phyloP scores from a whole-genome alignment of 2,888 invertebrate species.

The Ophion slaviceki region DNA sequence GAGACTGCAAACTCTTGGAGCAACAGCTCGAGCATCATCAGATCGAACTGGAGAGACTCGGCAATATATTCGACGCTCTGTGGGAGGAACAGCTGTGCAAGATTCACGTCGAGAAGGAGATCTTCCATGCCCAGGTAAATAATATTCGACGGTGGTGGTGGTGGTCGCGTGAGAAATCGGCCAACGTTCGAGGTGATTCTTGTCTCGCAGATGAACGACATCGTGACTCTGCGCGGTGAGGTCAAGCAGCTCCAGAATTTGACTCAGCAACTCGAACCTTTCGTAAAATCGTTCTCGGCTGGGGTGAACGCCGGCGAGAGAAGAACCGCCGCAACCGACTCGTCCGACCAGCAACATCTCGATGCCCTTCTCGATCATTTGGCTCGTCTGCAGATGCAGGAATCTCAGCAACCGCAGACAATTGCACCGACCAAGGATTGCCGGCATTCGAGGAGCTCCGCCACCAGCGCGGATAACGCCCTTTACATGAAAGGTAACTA shows the following conservation, averaged over 20 bases:
- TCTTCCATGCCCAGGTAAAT: constrained; percentile 85
- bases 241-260: constrained; percentile 87
- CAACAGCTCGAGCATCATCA: constrained; percentile 87
- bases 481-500: constrained; percentile 81
- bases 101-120: constrained; percentile 89
- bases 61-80: constrained; percentile 86
- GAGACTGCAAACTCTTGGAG: constrained; percentile 86
- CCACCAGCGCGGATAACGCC: constrained; percentile 80
- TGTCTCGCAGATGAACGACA: constrained; percentile 86
- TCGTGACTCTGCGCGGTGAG: constrained; percentile 87
- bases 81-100: constrained; percentile 91
- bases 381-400: constrained; percentile 82
- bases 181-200: constrained; percentile 10
- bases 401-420: constrained; percentile 72
- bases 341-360: constrained; percentile 84
- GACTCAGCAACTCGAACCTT: constrained; percentile 88
- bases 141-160: neutral
- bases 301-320: constrained; percentile 79
- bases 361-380: constrained; percentile 85
- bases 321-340: constrained; percentile 79
- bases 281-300: constrained; percentile 85
- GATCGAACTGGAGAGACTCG: constrained; percentile 86
- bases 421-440: constrained; percentile 79
- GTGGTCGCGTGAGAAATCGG: neutral
- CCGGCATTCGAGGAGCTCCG: constrained; percentile 76